A percentile compares a stretch with the other conserved stretches of the same genome.
Evolutionary conservation across 2,888 invertebrate species (phyloP).

Genomic region (Anodontia alba): DNA sequence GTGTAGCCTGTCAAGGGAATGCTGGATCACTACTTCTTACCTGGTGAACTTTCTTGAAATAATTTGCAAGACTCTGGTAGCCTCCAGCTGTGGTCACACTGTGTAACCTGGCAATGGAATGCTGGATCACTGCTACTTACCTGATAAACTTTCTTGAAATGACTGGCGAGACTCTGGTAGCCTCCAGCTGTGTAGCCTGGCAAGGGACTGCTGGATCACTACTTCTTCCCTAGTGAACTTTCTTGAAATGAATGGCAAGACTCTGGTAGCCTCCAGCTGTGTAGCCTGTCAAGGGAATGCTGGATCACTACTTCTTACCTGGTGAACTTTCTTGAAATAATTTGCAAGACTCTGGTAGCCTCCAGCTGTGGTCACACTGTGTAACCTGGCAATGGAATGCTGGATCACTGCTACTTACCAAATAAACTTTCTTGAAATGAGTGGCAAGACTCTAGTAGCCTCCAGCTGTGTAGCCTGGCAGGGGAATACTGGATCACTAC

Average conservation of each 20-base stretch:
- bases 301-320: constrained; percentile 84
- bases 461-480: constrained; percentile 84
- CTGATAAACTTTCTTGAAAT: constrained; percentile 77
- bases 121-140: constrained; percentile 80
- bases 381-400: constrained; percentile 85
- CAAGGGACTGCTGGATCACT: constrained; percentile 86
- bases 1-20: constrained; percentile 85
- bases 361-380: constrained; percentile 71
- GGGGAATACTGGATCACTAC: constrained; percentile 84
- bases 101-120: constrained; percentile 85
- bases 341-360: constrained; percentile 68
- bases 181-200: constrained; percentile 73
- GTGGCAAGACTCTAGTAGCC: constrained; percentile 68
- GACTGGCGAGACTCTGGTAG: constrained; percentile 72
- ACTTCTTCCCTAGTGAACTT: constrained; percentile 81
- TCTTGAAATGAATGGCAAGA: constrained; percentile 74
- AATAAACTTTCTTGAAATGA: constrained; percentile 76
- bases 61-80: constrained; percentile 70
- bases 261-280: constrained; percentile 65
- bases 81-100: constrained; percentile 70
- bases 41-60: constrained; percentile 78
- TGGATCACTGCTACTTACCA: constrained; percentile 81
- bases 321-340: constrained; percentile 77
- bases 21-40: constrained; percentile 84
- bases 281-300: constrained; percentile 86